Percentiles rank a stretch among this genome's conserved stretches.
Evolutionary conservation across 2,113 vertebrate species (phyloP).

Genomic region (Piprites chloris): DNA sequence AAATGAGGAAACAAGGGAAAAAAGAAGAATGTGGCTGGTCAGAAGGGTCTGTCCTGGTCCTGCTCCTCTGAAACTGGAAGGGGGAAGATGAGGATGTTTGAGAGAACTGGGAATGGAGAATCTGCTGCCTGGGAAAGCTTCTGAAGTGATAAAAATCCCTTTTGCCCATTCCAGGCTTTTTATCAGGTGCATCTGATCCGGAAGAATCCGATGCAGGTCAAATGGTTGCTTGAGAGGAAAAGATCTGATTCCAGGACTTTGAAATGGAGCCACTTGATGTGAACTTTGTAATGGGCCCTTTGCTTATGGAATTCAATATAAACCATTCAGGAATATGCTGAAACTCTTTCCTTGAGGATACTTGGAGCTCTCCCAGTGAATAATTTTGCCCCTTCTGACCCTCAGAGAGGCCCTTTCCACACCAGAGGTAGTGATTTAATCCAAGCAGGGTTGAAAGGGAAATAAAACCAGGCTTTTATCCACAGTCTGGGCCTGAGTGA

Average conservation of each 20-base stretch:
- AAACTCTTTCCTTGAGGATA: neutral
- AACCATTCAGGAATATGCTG: neutral
- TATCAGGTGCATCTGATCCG: neutral
- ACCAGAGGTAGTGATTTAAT: neutral
- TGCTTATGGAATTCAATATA: neutral
- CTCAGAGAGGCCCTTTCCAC: neutral
- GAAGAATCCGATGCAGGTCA: neutral
- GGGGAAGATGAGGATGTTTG: neutral
- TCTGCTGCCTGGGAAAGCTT: neutral
- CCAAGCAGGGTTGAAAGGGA: neutral
- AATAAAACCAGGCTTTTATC: neutral
- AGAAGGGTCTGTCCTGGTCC: neutral
- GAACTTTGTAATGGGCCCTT: neutral
- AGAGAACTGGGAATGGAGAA: fast-evolving
- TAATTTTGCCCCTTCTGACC: neutral
- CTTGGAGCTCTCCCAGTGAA: neutral
- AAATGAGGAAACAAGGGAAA: neutral
- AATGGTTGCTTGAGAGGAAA: neutral
- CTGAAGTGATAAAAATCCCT: neutral
- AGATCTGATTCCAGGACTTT: neutral
- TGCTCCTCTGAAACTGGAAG: neutral
- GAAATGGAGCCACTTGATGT: neutral
- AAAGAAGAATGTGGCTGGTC: too few relatives aligned
- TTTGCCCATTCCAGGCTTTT: neutral
- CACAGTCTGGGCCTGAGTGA: too few relatives aligned